A percentile compares a stretch with the other conserved stretches of the same genome.
phyloP scores from a whole-genome alignment of 2,113 vertebrate species.

The Thryonomys swinderianus region DNA sequence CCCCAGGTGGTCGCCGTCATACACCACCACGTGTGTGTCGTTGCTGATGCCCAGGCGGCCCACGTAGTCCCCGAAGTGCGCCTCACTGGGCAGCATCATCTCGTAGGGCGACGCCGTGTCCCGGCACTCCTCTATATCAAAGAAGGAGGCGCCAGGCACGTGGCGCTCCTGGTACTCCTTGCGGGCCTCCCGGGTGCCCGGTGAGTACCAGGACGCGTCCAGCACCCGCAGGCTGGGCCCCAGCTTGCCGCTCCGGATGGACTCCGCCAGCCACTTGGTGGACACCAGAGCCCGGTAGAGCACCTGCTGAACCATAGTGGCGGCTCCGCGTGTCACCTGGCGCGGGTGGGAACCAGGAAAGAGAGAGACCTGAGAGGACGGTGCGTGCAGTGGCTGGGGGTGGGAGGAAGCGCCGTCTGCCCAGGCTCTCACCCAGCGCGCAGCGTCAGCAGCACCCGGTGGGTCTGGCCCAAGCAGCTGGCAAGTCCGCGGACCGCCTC shows the following conservation, averaged over 20 bases:
- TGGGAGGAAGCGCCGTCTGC: not conserved
- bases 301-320: conserved; percentile 84
- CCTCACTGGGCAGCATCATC: conserved; percentile 92
- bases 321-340: conserved; percentile 61
- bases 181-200: conserved; percentile 87
- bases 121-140: conserved; percentile 94
- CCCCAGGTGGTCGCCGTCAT: conserved; percentile 93
- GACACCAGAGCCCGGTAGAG: conserved; percentile 89
- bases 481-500: not conserved
- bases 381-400: not conserved
- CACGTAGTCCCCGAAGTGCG: conserved; percentile 90
- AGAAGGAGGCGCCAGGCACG: conserved; percentile 93
- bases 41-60: conserved; percentile 91
- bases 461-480: not conserved
- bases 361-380: not conserved
- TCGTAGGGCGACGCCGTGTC: conserved; percentile 89
- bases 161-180: conserved; percentile 92
- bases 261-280: conserved; percentile 91
- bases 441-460: not conserved
- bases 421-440: not conserved
- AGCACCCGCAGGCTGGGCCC: conserved; percentile 89
- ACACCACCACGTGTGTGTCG: conserved; percentile 95
- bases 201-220: conserved; percentile 95
- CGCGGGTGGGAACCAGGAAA: conserved; percentile 41
- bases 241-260: conserved; percentile 83